A percentile compares a stretch with the other conserved stretches of the same genome.
phyloP scores from a whole-genome alignment of 2,113 vertebrate genomes.

The Pteropus alecto region DNA sequence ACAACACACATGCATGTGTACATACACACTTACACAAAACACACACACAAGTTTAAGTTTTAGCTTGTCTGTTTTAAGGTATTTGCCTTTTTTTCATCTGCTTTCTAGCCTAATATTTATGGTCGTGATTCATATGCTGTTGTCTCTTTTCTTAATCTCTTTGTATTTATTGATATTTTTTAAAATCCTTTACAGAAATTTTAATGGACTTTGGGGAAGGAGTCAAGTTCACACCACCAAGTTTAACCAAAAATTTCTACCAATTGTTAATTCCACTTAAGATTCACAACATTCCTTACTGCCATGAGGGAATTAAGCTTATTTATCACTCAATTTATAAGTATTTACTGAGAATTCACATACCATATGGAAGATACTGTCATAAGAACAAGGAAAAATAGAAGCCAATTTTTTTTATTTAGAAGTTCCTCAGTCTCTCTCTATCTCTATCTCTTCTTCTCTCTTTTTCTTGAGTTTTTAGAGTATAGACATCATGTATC shows the following conservation, averaged over 20 bases:
- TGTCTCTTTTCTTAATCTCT: background rate
- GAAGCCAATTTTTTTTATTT: background rate
- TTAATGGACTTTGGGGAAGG: background rate
- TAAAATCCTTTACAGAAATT: background rate
- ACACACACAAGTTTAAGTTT: background rate
- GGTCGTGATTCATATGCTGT: background rate
- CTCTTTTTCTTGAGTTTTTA: background rate
- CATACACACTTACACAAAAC: background rate
- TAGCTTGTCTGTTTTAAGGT: background rate
- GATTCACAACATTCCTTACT: conserved; percentile 14
- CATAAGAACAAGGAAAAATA: background rate
- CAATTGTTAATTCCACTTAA: conserved; percentile 40
- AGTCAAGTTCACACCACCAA: background rate
- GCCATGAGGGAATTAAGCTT: conserved; percentile 32
- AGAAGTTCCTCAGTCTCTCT: background rate
- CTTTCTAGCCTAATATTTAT: background rate
- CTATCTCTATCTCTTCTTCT: background rate
- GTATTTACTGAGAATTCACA: conserved; percentile 53
- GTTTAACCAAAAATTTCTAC: conserved; percentile 25
- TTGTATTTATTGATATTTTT: background rate
- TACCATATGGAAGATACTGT: conserved; percentile 20
- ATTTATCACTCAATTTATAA: conserved; percentile 53
- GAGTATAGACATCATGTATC: background rate
- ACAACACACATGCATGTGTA: background rate
- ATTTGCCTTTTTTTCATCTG: background rate